phyloP scores from a whole-genome alignment of 2,113 vertebrate genomes.

The Oophaga pumilio region DNA sequence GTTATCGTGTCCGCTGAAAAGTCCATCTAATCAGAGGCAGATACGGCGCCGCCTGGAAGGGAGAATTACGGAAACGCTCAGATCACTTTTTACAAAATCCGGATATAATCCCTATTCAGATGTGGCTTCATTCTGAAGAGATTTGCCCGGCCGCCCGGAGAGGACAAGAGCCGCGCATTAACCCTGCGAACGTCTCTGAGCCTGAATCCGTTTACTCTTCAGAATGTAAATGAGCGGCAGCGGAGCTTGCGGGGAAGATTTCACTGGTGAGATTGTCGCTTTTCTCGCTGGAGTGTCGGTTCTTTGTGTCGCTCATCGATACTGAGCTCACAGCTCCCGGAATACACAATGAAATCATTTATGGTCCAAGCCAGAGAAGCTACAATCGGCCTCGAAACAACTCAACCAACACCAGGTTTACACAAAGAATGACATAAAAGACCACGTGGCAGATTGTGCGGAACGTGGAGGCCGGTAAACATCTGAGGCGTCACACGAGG shows the following conservation, averaged over 20 bases:
- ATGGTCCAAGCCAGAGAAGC: not conserved
- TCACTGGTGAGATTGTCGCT: constrained; percentile 13
- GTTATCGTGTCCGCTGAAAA: constrained; percentile 20
- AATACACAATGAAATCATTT: constrained; percentile 36
- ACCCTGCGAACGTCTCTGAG: constrained; percentile 56
- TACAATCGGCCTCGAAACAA: not conserved
- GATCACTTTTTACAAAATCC: constrained; percentile 62
- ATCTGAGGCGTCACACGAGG: not conserved
- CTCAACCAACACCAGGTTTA: constrained; percentile 19
- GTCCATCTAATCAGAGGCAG: constrained; percentile 41
- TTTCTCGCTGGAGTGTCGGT: constrained; percentile 25
- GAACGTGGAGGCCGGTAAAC: constrained; percentile 4
- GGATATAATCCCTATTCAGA: constrained; percentile 68
- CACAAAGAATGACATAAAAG: not conserved
- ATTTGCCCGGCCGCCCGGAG: constrained; percentile 64
- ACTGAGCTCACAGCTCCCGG: constrained; percentile 20
- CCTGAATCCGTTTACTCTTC: constrained; percentile 59
- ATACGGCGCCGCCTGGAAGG: constrained; percentile 42
- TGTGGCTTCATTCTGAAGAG: constrained; percentile 68
- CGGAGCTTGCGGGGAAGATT: constrained; percentile 51
- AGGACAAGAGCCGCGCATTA: constrained; percentile 61
- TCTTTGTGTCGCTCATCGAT: constrained; percentile 37
- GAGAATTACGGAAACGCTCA: constrained; percentile 61
- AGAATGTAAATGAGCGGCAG: constrained; percentile 64
- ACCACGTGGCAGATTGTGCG: not conserved